Evolutionary conservation across 1,140 invertebrate species (phyloP), one percentile per base, ranked within the genome.

Genomic region (Meteorus sp.): DNA sequence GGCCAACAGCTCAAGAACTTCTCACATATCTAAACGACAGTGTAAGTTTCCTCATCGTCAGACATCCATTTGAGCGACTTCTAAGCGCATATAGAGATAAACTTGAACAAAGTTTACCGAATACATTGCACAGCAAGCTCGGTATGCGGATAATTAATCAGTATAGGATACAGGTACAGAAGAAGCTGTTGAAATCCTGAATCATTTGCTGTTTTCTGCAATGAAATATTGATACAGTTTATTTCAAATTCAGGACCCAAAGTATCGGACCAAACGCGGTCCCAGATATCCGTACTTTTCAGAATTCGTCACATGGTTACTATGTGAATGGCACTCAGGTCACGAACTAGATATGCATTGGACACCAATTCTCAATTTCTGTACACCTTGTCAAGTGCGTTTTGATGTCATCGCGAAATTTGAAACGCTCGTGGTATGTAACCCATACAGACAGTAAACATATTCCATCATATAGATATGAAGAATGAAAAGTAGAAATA

Each of bases 81-180:
- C 83, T 95, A 39, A 94, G 91, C 35, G 93, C 92, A 11, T 97
- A 95, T 77, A 85, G 92, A 65, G 93, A 94, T 71, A 95, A 95
- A 79, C 84, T 95, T 60, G 86, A 91, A 61, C 88, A 88, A 65
- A 89, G 89, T 35, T 81, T 90, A 64, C 89, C 90, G 0, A 89
- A 90, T 71, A 90, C 90, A 11, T 86, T 89, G 69, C 90, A 92
- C 65, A 87, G 89, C 55, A 91, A 90, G 73, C 80, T 92, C 60
- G 89, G 89, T 1, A 84, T 85, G 33, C 84, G 86, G 70, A 92
- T 92, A 59, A 85, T 92, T 15, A 82, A 83, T 59, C 88, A 86
- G 57, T 92, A 90, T 73, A 82, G 90, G 69, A 72, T 78, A 25
- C 82, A 78, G 75, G 83, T 83, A 66, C n/a, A 72, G 65, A 44